phyloP scores from a whole-genome alignment of 2,113 vertebrate genomes.

The Hiodon tergisus region DNA sequence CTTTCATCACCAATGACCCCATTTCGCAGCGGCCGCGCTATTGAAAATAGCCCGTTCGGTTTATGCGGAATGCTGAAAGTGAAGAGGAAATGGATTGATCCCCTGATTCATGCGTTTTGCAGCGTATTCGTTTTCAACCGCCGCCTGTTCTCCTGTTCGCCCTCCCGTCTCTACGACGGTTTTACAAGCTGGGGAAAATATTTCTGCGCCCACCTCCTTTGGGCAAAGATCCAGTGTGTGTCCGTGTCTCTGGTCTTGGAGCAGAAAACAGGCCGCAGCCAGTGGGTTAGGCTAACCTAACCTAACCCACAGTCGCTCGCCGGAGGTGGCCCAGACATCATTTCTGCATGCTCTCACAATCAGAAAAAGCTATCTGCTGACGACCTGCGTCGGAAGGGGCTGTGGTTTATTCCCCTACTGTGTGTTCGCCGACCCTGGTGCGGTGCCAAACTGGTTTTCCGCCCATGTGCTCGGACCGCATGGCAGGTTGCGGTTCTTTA shows the following conservation, averaged over 20 bases:
- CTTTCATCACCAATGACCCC: too few relatives aligned
- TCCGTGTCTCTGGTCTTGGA: not conserved
- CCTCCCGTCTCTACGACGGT: not conserved
- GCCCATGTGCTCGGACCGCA: not conserved
- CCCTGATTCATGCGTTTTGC: not conserved
- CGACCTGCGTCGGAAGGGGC: not conserved
- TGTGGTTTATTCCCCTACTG: not conserved
- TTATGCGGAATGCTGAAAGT: too few relatives aligned
- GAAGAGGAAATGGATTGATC: not conserved
- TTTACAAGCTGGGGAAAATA: not conserved
- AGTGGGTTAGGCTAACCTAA: too few relatives aligned
- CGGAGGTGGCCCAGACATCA: too few relatives aligned
- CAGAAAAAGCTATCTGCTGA: not conserved
- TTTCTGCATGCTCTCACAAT: too few relatives aligned
- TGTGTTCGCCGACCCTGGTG: not conserved
- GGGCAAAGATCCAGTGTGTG: not conserved
- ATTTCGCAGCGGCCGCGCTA: too few relatives aligned
- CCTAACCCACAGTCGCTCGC: too few relatives aligned
- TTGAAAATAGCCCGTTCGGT: too few relatives aligned
- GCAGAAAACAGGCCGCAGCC: too few relatives aligned
- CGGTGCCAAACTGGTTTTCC: not conserved
- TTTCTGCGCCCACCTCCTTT: too few relatives aligned
- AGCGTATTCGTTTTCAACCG: not conserved
- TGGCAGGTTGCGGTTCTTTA: not conserved
- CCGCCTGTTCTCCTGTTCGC: too few relatives aligned